Conservation (phyloP, 2,797 vertebrate species). For the Podarcis siculus region DNA sequence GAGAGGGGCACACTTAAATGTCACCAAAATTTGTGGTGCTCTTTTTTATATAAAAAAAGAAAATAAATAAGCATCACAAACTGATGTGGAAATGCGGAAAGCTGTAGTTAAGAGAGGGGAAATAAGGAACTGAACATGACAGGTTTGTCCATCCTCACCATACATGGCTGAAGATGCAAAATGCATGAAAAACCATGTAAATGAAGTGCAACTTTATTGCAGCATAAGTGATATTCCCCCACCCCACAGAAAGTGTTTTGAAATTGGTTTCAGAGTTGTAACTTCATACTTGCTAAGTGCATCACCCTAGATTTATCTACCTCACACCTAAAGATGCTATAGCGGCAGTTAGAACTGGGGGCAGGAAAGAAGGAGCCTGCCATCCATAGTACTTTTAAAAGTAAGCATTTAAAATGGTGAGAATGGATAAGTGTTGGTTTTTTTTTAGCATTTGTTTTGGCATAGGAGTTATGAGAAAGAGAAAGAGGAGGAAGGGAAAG, state of each 20-base stretch:
- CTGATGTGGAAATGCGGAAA: no score
- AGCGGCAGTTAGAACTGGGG: slow-evolving; percentile 70
- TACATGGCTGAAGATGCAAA: neutral
- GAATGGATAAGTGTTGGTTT: slow-evolving; percentile 38
- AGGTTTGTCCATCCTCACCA: no score
- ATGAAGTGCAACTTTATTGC: slow-evolving; percentile 67
- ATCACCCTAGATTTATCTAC: slow-evolving; percentile 69
- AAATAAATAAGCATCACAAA: no score
- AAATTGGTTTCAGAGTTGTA: slow-evolving; percentile 72
- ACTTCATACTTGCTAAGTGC: slow-evolving; percentile 71
- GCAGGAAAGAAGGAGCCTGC: neutral
- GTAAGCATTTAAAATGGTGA: slow-evolving; percentile 58
- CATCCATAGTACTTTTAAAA: slow-evolving; percentile 56
- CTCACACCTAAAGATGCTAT: slow-evolving; percentile 74
- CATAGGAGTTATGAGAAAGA: slow-evolving; percentile 38
- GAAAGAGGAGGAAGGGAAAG: neutral
- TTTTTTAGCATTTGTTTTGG: slow-evolving; percentile 64
- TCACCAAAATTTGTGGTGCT: no score
- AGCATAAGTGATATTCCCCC: slow-evolving; percentile 46
- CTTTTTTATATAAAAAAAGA: no score
- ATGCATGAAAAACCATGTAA: slow-evolving; percentile 62
- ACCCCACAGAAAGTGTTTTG: slow-evolving; percentile 65
- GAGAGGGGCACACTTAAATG: no score
- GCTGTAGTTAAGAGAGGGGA: no score
- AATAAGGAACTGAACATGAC: no score